Percentiles rank a stretch among this genome's conserved stretches.
Evolutionary conservation across 1,140 invertebrate genomes (phyloP).

Genomic region (Palaemon carinicauda): DNA sequence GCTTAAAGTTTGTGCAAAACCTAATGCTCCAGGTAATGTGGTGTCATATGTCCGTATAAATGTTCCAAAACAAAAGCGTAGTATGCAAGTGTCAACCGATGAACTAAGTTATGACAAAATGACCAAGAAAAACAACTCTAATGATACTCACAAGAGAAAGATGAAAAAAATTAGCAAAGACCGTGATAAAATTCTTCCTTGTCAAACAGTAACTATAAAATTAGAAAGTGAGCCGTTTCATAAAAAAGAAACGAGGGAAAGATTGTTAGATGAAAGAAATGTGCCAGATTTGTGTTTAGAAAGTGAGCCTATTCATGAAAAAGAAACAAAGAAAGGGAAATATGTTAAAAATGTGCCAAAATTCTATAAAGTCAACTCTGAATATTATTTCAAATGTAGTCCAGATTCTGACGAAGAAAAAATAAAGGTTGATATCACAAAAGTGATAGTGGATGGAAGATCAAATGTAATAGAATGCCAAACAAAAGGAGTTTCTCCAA

Average conservation of each 20-base stretch:
- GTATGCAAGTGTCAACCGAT: constrained; percentile 5
- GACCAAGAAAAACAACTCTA: neutral
- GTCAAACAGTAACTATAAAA: no score
- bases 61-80: constrained; percentile 1
- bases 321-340: neutral
- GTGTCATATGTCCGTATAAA: constrained; percentile 33
- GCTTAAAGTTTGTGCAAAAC: neutral
- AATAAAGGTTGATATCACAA: constrained; percentile 35
- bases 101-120: neutral
- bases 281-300: neutral
- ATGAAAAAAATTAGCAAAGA: neutral
- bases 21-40: constrained; percentile 6
- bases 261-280: no score
- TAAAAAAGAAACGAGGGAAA: no score
- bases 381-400: neutral
- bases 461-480: constrained; percentile 19
- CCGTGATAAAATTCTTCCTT: neutral
- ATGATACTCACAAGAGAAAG: neutral
- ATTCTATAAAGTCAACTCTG: neutral
- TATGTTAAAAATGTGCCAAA: neutral
- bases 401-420: neutral
- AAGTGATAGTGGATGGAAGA: neutral
- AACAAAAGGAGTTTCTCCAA: neutral
- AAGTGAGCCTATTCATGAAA: neutral
- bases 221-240: no score